Conservation (phyloP, 2,888 invertebrate genomes). For the Gryllus longicercus region DNA sequence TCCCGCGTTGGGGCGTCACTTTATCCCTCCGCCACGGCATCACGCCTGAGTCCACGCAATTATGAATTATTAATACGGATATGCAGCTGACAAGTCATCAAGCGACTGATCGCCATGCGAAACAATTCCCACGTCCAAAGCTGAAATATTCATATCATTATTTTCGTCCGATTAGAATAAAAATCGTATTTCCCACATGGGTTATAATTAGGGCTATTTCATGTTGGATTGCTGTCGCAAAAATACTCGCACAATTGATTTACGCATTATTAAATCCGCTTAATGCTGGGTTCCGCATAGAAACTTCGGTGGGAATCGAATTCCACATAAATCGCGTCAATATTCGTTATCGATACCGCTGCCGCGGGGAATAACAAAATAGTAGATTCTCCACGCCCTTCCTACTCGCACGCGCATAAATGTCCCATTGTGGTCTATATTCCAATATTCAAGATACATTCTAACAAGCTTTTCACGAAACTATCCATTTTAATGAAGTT, state of each 20-base stretch:
- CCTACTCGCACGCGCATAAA: no score
- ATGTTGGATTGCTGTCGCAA: not conserved
- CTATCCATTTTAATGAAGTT: no score
- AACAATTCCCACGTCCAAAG: not conserved
- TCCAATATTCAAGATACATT: no score
- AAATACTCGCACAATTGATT: not conserved
- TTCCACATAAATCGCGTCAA: no score
- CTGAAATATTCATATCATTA: constrained; percentile 11
- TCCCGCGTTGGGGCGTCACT: no score
- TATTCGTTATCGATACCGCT: no score
- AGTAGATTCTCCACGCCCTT: no score
- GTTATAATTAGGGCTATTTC: constrained; percentile 5
- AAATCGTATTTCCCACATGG: not conserved
- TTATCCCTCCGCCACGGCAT: not conserved
- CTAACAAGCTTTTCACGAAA: no score
- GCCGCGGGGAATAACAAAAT: no score
- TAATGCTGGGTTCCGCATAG: not conserved
- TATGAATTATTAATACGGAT: not conserved
- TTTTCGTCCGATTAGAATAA: not conserved
- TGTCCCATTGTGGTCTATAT: no score
- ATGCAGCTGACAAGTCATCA: constrained; percentile 1
- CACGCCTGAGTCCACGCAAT: not conserved
- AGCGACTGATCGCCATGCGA: not conserved
- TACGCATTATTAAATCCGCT: constrained; percentile 6
- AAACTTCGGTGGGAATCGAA: not conserved